phyloP scores from a whole-genome alignment of 1,140 invertebrate genomes.

The Coenobita brevimanus region DNA sequence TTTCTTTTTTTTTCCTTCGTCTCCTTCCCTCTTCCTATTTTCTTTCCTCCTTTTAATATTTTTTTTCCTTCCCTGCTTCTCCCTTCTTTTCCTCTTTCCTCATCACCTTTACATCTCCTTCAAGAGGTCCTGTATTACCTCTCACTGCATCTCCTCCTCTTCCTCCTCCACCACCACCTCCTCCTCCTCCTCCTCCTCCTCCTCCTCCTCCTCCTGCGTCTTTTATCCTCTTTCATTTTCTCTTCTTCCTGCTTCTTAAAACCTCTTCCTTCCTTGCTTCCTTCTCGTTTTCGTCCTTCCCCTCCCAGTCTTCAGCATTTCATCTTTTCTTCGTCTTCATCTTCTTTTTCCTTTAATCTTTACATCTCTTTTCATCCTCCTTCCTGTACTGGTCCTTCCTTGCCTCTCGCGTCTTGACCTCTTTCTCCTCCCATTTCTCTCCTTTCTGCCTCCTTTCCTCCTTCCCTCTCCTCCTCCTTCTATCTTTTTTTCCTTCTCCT shows the following conservation, averaged over 20 bases:
- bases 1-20: not conserved
- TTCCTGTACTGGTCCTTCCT: not conserved
- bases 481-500: constrained; percentile 2
- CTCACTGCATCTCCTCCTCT: not conserved
- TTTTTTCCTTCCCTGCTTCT: not conserved
- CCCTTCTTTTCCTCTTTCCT: not conserved
- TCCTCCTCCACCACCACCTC: not conserved
- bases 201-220: not conserved
- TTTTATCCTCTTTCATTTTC: no score
- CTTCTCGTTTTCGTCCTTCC: not conserved
- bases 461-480: not conserved
- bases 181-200: not conserved
- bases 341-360: not conserved
- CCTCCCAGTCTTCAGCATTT: not conserved
- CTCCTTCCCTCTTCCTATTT: not conserved
- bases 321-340: not conserved
- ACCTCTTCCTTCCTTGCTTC: not conserved
- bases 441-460: not conserved
- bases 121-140: not conserved
- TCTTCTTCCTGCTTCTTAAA: not conserved
- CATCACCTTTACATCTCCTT: not conserved
- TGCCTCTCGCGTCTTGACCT: no score
- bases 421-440: not conserved
- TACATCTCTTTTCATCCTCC: not conserved
- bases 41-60: not conserved